Base-by-base conservation (phyloP, 2,797 vertebrate species). In the Coregonus suidteri region DNA sequence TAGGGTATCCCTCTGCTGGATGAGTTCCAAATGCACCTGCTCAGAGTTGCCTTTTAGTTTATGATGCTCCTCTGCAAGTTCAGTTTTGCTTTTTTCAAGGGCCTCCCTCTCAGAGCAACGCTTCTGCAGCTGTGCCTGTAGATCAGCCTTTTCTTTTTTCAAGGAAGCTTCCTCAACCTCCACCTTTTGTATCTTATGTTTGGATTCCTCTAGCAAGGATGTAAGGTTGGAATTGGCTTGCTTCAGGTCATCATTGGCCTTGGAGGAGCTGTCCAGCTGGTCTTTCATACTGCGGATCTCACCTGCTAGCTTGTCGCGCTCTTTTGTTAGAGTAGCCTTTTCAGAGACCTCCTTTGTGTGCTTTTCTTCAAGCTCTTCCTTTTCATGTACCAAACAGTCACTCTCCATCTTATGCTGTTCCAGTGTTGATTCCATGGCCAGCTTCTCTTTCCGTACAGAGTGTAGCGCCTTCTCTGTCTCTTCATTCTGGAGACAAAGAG, bases 401-500 rank as follows among this genome's bases (percentile, higher is more conserved):
- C 88, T 93, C 75, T 96, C 93, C 37, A 89, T 88, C 11, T 94
- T 93, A 73, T 96, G 93, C 80, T 95, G 92, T 5, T 90, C 88
- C 0, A 93, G 84, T 0, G 87, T 91, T 5, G 85, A 90, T 83
- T 96, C 93, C 68, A 98, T 77, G 1, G 82, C 79, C 53, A 91
- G 89, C 76, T 95, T 97, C 77, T 97, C 96, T 81, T 94, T 94
- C 54, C 94, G 81, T 74, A 96, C 75, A 16, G 73, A 83, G 66
- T 95, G 92, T 0, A 93, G 88, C 59, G 90, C 87, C 82, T 93
- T 95, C 84, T 95, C 93, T 2, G 88, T 80, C 80, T 95, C 94
- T 1, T 90, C 56, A 0, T 78, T 85, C 79, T 95, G 96, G 75
- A 81, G 77, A 78, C 70, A 34, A 59, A 89, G 71, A 1, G 81